These are phyloP conservation scores for Eupithecia dodoneata DNA, from an alignment of 2,888 invertebrate species.

Conservation along the genomic window DNA sequence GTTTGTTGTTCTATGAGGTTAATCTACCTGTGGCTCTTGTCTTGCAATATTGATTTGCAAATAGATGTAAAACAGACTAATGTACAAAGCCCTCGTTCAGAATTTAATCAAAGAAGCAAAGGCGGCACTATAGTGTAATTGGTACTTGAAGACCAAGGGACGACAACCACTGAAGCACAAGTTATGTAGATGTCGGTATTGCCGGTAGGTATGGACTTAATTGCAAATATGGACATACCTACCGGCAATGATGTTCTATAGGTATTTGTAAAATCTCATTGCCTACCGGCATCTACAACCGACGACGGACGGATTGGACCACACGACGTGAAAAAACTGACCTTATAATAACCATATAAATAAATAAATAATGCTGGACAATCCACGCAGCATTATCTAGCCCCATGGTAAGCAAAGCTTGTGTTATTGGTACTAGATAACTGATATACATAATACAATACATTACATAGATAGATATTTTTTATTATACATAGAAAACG, in stretches of 20 bases:
- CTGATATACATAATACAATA: too few relatives aligned
- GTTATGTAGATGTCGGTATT: not conserved
- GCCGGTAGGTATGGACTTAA: not conserved
- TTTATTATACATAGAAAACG: too few relatives aligned
- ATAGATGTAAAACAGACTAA: conserved; percentile 6
- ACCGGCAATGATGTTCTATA: too few relatives aligned
- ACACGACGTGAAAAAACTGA: not conserved
- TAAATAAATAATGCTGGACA: too few relatives aligned
- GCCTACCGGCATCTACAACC: too few relatives aligned
- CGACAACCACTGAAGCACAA: not conserved
- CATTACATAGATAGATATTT: too few relatives aligned
- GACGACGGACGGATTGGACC: too few relatives aligned
- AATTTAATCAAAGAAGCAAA: conserved; percentile 18
- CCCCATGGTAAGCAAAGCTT: too few relatives aligned
- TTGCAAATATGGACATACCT: too few relatives aligned
- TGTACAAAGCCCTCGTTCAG: conserved; percentile 3
- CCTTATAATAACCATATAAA: not conserved
- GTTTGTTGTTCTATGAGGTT: not conserved
- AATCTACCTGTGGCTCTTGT: not conserved
- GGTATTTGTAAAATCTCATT: too few relatives aligned
- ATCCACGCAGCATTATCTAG: too few relatives aligned
- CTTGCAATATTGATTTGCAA: conserved; percentile 1
- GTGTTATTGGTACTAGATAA: too few relatives aligned
- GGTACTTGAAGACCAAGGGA: conserved; percentile 9
- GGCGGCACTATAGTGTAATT: conserved; percentile 14